Evolutionary conservation across 2,113 vertebrate species (phyloP).

Genomic region (Phocoena sinus): DNA sequence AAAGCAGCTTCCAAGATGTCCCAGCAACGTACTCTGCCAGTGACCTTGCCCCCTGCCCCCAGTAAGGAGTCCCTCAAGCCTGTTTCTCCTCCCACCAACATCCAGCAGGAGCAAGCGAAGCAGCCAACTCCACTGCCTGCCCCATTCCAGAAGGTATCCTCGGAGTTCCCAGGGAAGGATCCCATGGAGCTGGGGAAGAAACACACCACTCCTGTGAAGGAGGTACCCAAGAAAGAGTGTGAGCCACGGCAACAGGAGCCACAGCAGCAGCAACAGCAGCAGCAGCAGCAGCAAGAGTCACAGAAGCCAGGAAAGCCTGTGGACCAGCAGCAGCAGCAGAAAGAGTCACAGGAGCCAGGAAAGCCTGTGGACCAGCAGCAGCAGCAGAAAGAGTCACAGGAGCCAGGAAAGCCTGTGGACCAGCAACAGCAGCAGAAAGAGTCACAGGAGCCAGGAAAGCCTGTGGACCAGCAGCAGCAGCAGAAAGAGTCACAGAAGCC

Average conservation of each 20-base stretch:
- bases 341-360: no score
- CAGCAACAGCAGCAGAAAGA: no score
- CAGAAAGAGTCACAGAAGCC: no score
- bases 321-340: no score
- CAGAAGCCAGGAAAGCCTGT: no score
- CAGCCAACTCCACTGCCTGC: neutral
- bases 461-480: no score
- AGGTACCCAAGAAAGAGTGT: neutral
- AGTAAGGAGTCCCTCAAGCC: neutral
- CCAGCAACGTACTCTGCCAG: constrained; percentile 37
- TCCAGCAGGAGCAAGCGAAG: constrained; percentile 16
- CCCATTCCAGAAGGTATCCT: neutral
- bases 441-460: no score
- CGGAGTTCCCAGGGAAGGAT: neutral
- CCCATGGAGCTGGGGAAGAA: neutral
- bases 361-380: no score
- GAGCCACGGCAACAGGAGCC: neutral
- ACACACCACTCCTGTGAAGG: neutral
- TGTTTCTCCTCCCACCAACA: neutral
- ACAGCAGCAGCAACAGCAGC: neutral
- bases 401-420: no score
- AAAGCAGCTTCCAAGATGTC: constrained; percentile 46
- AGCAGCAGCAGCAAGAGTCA: no score
- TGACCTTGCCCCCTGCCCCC: neutral
- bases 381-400: no score